Base-by-base conservation (phyloP, 2,113 vertebrate species). In the Bambusicola thoracicus region DNA sequence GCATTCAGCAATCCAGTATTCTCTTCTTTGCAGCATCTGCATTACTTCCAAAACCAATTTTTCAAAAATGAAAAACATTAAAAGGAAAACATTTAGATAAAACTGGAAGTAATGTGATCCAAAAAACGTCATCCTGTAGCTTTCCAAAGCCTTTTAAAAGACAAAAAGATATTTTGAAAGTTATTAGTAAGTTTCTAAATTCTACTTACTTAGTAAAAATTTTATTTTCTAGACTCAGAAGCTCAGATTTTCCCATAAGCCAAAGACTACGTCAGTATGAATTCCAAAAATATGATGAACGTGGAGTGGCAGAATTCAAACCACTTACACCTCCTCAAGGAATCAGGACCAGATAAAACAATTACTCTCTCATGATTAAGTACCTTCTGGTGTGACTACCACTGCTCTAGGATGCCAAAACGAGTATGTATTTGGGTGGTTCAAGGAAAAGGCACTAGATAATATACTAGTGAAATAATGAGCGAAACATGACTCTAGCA, bases 41-140 rank as follows among this genome's bases (percentile, higher is more conserved):
- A 80, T 72, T 65, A 87, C 86, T 93, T 92, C 40, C 34, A 70
- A 93, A 91, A 75, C 4, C 17, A 85, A 77, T 58, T 87, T 83
- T 85, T 88, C 44, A 93, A 85, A 91, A 86, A 59, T 46, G 24
- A 73, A 61, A 86, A 94, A 70, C 41, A 17, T 53, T 43, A 53
- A 70, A 56, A 78, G 43, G 38, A 44, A 58, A 11, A 58, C 53
- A 77, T 27, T 63, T 84, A 89, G 41, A 72, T 59, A 59, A 92
- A 84, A 58, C 38, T 76, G 20, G 30, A 93, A 77, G n/a, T 61
- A 73, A 75, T 25, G 62, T 29, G 53, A 81, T 48, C 18, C 41
- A 66, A 38, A 95, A 72, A 72, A 1, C 5, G 2, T n/a, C 58
- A 80, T 65, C 58, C 18, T 72, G 38, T 4, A 75, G 36, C 41